Evolutionary conservation across 2,888 invertebrate species (phyloP).

Genomic region (Ochropleura plecta): DNA sequence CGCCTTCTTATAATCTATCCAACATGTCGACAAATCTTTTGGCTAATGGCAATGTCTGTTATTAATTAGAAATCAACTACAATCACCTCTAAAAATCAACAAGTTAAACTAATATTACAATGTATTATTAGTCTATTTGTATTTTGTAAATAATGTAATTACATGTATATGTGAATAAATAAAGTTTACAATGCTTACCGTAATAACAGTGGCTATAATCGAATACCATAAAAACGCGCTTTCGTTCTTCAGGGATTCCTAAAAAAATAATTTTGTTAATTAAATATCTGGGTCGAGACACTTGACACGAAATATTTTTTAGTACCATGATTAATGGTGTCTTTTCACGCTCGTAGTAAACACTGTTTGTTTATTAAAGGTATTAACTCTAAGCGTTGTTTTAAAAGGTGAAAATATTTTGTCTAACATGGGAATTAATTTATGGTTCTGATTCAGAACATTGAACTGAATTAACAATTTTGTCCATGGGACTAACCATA

Average conservation of each 20-base stretch:
- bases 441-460: too few relatives aligned
- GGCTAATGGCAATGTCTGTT: not conserved
- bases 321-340: constrained; percentile 4
- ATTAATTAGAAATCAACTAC: constrained; percentile 1
- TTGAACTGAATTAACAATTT: too few relatives aligned
- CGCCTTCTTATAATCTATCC: too few relatives aligned
- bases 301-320: not conserved
- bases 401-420: not conserved
- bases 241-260: constrained; percentile 96
- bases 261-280: constrained; percentile 82
- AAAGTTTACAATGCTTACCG: constrained; percentile 90
- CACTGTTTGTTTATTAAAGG: not conserved
- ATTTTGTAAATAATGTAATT: too few relatives aligned
- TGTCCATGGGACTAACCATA: too few relatives aligned
- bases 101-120: constrained; percentile 3
- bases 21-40: too few relatives aligned
- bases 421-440: not conserved
- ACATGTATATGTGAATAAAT: too few relatives aligned
- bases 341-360: constrained; percentile 1
- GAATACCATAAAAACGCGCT: constrained; percentile 96
- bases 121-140: too few relatives aligned
- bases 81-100: constrained; percentile 4
- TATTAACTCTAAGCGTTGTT: not conserved
- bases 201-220: constrained; percentile 96
- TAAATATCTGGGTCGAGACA: constrained; percentile 27